Evolutionary conservation across 2,888 invertebrate species (phyloP).

Genomic region (Heliconius aoede): DNA sequence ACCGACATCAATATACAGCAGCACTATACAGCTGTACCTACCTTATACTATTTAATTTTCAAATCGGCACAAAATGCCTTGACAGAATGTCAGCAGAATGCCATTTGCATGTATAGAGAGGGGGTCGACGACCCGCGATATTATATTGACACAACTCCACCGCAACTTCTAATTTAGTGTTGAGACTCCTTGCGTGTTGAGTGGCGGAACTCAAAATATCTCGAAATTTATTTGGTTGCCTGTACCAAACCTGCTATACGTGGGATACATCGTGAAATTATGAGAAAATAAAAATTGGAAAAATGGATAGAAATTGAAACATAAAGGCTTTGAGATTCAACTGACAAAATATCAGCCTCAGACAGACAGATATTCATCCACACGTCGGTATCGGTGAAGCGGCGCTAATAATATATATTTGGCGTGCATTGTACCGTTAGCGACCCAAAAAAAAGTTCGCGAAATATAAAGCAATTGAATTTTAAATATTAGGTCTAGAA

Average conservation of each 20-base stretch:
- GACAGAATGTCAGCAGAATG: conserved; percentile 25
- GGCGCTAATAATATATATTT: conserved; percentile 42
- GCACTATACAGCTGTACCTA: conserved; percentile 1
- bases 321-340: not conserved
- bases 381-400: conserved; percentile 13
- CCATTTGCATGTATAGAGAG: conserved; percentile 33
- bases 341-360: not conserved
- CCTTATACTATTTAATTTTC: conserved; percentile 12
- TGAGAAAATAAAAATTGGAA: not conserved
- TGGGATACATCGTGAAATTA: not conserved
- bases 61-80: conserved; percentile 23
- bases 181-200: not conserved
- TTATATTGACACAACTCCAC: conserved; percentile 4
- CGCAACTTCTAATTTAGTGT: not conserved
- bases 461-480: conserved; percentile 51
- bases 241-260: not conserved
- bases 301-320: not conserved
- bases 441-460: conserved; percentile 51
- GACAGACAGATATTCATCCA: conserved; percentile 20
- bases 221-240: not conserved
- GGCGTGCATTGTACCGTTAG: conserved; percentile 53
- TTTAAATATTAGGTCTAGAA: conserved; percentile 48
- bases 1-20: not conserved
- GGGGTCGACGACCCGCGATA: conserved; percentile 32
- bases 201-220: not conserved